A percentile compares a stretch with the other conserved stretches of the same genome.
These are phyloP conservation scores for Cebus imitator DNA, from an alignment of 2,113 vertebrate genomes.

Conservation along the genomic window DNA sequence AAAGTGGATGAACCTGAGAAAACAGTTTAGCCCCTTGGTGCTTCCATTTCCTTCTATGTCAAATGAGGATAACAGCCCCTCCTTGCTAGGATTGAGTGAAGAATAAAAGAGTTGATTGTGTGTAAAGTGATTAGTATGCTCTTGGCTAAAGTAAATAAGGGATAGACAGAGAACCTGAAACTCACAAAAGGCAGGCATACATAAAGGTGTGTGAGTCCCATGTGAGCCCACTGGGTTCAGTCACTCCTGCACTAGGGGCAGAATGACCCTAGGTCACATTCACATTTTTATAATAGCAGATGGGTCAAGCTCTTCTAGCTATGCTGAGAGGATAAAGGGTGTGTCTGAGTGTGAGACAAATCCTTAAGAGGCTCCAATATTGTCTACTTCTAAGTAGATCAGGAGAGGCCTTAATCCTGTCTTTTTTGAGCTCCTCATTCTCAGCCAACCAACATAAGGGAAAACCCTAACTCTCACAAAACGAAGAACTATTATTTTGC, in stretches of 20 bases:
- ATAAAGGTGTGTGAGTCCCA: rapidly evolving
- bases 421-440: not conserved
- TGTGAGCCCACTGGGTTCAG: not conserved
- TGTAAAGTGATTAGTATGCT: not conserved
- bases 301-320: not conserved
- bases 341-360: not conserved
- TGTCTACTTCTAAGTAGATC: not conserved
- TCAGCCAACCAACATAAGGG: not conserved
- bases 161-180: no score
- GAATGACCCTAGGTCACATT: not conserved
- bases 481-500: not conserved
- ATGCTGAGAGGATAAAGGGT: not conserved
- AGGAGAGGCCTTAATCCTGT: not conserved
- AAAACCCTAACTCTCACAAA: not conserved
- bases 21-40: not conserved
- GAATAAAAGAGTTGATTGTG: not conserved
- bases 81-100: not conserved
- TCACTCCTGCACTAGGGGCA: not conserved
- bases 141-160: not conserved
- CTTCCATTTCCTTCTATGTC: not conserved
- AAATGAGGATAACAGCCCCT: not conserved
- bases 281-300: not conserved
- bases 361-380: not conserved
- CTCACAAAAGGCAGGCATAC: not conserved
- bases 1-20: not conserved